Evolutionary conservation across 1,140 invertebrate genomes (phyloP).

Genomic region (Drosophila sproati): DNA sequence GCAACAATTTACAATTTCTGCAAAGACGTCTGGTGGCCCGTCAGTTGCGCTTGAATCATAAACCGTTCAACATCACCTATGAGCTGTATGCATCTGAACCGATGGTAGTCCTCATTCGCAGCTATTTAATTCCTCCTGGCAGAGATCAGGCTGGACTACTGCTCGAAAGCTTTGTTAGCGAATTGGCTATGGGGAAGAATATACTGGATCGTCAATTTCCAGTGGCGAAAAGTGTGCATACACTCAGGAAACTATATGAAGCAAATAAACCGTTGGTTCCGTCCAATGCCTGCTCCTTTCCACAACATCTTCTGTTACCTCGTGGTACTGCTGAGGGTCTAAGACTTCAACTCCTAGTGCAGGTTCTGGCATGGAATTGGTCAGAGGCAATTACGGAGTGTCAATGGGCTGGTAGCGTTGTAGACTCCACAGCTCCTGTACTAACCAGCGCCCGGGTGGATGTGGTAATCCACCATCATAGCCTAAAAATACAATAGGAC

Average conservation of each 20-base stretch:
- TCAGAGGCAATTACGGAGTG: background rate
- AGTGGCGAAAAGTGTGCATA: slow-evolving; percentile 70
- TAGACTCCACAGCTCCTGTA: slow-evolving; percentile 7
- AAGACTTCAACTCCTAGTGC: slow-evolving; percentile 45
- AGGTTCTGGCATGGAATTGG: slow-evolving; percentile 30
- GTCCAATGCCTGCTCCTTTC: slow-evolving; percentile 44
- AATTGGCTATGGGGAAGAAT: slow-evolving; percentile 73
- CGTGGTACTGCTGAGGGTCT: slow-evolving; percentile 81
- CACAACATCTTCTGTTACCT: slow-evolving; percentile 85
- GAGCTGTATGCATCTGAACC: slow-evolving; percentile 52
- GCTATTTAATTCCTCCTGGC: slow-evolving; percentile 35
- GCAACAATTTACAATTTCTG: slow-evolving; percentile 68
- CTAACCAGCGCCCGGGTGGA: slow-evolving; percentile 33
- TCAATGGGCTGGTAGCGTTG: background rate
- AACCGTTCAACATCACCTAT: slow-evolving; percentile 58
- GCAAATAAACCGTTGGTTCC: slow-evolving; percentile 52
- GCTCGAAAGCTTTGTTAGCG: slow-evolving; percentile 78
- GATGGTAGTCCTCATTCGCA: slow-evolving; percentile 69
- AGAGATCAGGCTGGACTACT: slow-evolving; percentile 56
- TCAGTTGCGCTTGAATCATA: slow-evolving; percentile 87
- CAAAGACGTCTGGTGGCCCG: slow-evolving; percentile 82
- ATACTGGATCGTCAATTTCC: slow-evolving; percentile 76
- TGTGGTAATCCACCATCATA: slow-evolving; percentile 30
- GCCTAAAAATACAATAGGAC: no score
- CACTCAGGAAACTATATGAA: slow-evolving; percentile 81